Evolutionary conservation across 2,888 invertebrate species (phyloP).

Genomic region (Allolobophora icterica): DNA sequence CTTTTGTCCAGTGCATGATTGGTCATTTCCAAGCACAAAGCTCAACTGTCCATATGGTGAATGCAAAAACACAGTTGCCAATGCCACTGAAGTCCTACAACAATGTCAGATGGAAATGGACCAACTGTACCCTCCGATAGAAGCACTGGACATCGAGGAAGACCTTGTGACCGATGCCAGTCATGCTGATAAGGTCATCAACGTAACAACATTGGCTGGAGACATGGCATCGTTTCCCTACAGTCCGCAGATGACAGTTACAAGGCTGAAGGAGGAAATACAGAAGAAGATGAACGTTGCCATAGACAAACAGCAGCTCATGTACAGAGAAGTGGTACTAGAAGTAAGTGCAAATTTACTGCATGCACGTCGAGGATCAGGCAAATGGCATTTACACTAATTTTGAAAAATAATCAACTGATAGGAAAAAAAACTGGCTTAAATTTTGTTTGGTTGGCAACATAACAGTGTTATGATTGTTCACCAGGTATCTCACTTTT

Average conservation of each 20-base stretch:
- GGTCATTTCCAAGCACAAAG: not conserved
- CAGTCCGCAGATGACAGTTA: not conserved
- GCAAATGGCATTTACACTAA: not conserved
- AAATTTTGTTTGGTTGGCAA: too few relatives aligned
- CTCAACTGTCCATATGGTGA: slow-evolving; percentile 8
- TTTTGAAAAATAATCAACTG: not conserved
- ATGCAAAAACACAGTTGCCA: not conserved
- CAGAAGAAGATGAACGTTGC: not conserved
- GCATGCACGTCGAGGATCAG: not conserved
- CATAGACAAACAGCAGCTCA: slow-evolving; percentile 19
- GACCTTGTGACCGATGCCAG: slow-evolving; percentile 5
- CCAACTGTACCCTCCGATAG: slow-evolving; percentile 2
- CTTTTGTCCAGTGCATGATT: not conserved
- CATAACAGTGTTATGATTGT: too few relatives aligned
- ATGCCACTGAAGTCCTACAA: not conserved
- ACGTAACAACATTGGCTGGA: not conserved
- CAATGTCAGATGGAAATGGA: slow-evolving; percentile 12
- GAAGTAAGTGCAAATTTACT: not conserved
- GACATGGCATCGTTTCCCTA: slow-evolving; percentile 12
- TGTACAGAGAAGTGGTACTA: slow-evolving; percentile 18
- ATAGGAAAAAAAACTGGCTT: too few relatives aligned
- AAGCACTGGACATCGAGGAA: not conserved
- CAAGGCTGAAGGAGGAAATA: slow-evolving; percentile 5
- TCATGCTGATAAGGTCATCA: not conserved
- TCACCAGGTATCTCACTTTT: not conserved